Evolutionary conservation across 2,888 invertebrate genomes (phyloP), one percentile per base, ranked within the genome.

Genomic region (Oegoconia quadripuncta): DNA sequence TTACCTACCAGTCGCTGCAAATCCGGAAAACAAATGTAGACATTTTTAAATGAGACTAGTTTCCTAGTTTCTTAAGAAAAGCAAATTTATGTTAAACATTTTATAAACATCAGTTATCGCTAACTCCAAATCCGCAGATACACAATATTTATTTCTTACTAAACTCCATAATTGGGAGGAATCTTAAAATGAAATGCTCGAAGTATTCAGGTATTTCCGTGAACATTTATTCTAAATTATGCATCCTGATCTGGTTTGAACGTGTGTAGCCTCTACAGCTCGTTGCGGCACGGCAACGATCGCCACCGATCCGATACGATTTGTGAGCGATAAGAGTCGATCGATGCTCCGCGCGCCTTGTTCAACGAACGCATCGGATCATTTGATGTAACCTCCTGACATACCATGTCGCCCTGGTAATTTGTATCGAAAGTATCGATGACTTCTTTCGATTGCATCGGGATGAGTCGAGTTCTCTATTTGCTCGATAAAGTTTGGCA

Each of bases 391-490:
- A 68, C 61, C 70, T 73, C 61, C 56, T 62, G 54, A 53, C 50
- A 52, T 44, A 43, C 62, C 60, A 67, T 77, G 69, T 58, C 41
- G 55, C 59, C 70, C 67, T 74, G 60, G 63, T 76, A 51, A 60
- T 59, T 64, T 54, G 54, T 69, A 73, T 74, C 67, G 72, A 68
- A 58, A 57, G 55, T 66, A 75, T 76, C 64, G 64, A 70, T 68
- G 59, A 58, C 56, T 62, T 55, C 43, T 44, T 12, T 50, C 44
- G 44, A 44, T 44, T 48, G 20, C 28, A 44, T 30, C 36, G 23
- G 9, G 11, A 34, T 27, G 14, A 22, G 8, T 18, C n/a, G 32
- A 7, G 23, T 34, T 15, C 16, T 23, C 22, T 32, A 2, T 27
- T 41, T 34, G 39, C 26, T 41, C 34, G 30, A 33, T 31, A 31